Conservation (phyloP, 2,113 vertebrate genomes). For the Bombycilla garrulus region DNA sequence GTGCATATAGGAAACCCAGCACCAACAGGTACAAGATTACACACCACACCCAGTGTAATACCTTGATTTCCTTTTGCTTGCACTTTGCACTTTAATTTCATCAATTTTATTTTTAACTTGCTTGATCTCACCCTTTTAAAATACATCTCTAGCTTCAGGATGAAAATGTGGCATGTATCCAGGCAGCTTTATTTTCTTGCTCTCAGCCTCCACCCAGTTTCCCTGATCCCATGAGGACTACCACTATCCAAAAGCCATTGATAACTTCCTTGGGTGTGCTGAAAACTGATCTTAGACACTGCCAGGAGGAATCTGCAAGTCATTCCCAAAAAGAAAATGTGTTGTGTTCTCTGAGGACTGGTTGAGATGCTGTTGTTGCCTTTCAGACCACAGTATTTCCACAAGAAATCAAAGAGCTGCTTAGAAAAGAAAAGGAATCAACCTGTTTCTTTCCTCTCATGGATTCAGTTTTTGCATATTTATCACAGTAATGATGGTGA, state of each 20-base stretch:
- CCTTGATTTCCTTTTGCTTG: neutral
- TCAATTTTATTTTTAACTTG: neutral
- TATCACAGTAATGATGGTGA: neutral
- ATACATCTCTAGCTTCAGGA: neutral
- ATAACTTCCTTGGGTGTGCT: neutral
- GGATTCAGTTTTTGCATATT: neutral
- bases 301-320: neutral
- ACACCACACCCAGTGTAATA: neutral
- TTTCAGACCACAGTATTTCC: neutral
- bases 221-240: neutral
- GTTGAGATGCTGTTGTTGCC: neutral
- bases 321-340: neutral
- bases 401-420: neutral
- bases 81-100: neutral
- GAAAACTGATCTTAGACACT: neutral
- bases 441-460: neutral
- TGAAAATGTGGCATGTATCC: neutral
- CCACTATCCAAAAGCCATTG: neutral
- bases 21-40: neutral
- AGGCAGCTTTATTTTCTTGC: neutral
- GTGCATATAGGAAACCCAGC: neutral
- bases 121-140: neutral
- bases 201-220: neutral
- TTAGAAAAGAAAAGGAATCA: neutral
- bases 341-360: neutral